A percentile compares a stretch with the other conserved stretches of the same genome.
Evolutionary conservation across 2,888 invertebrate species (phyloP).

Genomic region (Pollenia labialis): DNA sequence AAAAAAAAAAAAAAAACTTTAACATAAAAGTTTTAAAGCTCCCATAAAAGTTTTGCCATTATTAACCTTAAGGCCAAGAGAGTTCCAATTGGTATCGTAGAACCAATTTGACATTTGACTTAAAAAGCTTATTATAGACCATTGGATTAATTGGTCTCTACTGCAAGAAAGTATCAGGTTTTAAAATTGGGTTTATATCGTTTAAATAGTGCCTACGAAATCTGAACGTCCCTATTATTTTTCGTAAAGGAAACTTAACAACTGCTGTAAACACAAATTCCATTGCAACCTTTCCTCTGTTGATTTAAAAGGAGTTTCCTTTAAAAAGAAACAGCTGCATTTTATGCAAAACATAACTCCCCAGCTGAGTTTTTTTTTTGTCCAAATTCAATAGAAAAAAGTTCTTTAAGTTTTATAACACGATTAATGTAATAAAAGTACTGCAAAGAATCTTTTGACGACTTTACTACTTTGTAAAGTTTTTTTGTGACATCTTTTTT

Average conservation of each 20-base stretch:
- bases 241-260: background rate
- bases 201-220: background rate
- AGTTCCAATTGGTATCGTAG: too few relatives aligned
- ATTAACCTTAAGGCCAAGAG: too few relatives aligned
- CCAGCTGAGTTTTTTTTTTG: background rate
- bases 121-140: too few relatives aligned
- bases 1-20: too few relatives aligned
- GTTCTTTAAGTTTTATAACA: background rate
- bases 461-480: background rate
- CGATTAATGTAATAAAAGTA: slow-evolving; percentile 22
- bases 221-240: background rate
- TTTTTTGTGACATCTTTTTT: background rate
- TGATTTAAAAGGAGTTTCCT: background rate
- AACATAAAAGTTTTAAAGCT: too few relatives aligned
- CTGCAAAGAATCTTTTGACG: slow-evolving; percentile 19
- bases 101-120: too few relatives aligned
- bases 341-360: slow-evolving; percentile 1
- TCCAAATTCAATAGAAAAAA: background rate
- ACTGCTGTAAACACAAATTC: background rate
- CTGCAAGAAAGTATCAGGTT: too few relatives aligned
- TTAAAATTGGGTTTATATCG: too few relatives aligned
- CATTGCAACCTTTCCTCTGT: background rate
- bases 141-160: too few relatives aligned
- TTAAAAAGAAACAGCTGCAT: background rate
- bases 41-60: too few relatives aligned